These are phyloP conservation scores for Hecatera dysodea DNA, from an alignment of 2,888 invertebrate species.

Conservation along the genomic window DNA sequence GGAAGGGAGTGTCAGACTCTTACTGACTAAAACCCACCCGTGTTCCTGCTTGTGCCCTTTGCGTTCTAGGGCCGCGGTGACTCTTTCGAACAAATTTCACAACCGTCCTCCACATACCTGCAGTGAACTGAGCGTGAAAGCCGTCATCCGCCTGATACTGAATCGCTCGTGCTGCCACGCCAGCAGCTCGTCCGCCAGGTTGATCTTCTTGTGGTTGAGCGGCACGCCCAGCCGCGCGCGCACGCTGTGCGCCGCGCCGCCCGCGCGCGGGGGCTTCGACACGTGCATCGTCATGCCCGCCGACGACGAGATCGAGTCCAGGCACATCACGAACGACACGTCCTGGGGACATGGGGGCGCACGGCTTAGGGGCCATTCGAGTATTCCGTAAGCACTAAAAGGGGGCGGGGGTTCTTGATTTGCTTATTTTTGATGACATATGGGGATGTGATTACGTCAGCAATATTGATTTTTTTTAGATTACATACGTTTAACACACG, in stretches of 20 bases:
- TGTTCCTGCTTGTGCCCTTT: too few species aligned
- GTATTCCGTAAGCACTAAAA: too few species aligned
- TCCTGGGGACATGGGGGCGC: slow-evolving; percentile 90
- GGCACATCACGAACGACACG: slow-evolving; percentile 96
- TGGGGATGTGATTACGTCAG: too few species aligned
- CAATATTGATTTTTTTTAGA: too few species aligned
- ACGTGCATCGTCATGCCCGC: slow-evolving; percentile 96
- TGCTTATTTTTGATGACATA: too few species aligned
- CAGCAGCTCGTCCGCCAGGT: slow-evolving; percentile 96
- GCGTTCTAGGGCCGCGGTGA: too few species aligned
- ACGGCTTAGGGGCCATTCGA: too few species aligned
- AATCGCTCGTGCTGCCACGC: slow-evolving; percentile 99
- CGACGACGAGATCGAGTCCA: slow-evolving; percentile 94
- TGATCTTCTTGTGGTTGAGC: slow-evolving; percentile 98
- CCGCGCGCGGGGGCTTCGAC: slow-evolving; percentile 98
- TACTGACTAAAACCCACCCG: too few species aligned
- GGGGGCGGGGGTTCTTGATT: too few species aligned
- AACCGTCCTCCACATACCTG: slow-evolving; percentile 74
- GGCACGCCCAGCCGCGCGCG: slow-evolving; percentile 91
- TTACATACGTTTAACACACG: too few species aligned
- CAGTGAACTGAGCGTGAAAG: slow-evolving; percentile 96
- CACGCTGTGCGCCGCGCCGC: slow-evolving; percentile 93
- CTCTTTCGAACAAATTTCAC: too few species aligned
- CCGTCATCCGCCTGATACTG: slow-evolving; percentile 97
- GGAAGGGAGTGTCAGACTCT: too few species aligned